Base-by-base conservation (phyloP, 2,797 vertebrate genomes). In the Fratercula arctica region DNA sequence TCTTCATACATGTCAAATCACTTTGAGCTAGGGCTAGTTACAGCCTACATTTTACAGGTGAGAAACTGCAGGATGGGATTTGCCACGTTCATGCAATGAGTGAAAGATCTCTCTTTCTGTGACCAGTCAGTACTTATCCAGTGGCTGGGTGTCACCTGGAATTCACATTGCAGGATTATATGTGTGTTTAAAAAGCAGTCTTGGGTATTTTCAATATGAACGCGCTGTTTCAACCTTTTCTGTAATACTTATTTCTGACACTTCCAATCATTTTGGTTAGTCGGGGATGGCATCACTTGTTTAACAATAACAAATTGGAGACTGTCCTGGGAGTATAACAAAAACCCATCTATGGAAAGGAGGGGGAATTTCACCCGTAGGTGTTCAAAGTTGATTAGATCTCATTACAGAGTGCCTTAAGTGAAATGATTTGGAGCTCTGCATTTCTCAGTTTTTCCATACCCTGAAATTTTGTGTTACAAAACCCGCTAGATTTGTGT, bases 341-440 rank as follows among this genome's bases (percentile, higher is more conserved):
- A 91, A 93, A 90, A 21, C 39, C 6, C 13, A 45, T 69, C 69
- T 86, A 12, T 67, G 51, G 61, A 73, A 85, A 89, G 39, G 16
- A 85, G 37, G 24, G 31, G 13, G 37, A 61, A 68, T 96, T 91
- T 94, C 83, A 95, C 46, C 93, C 45, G 13, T 88, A 93, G 76
- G 33, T 94, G 66, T 79, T 95, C 70, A 76, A 57, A 82, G 67
- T 56, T 90, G 85, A 93, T 95, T 94, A 95, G 29, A 54, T 72
- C 72, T 95, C 82, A 79, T 93, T 95, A 87, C 54, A 66, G 89
- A 89, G 14, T 68, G 83, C 88, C 80, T 80, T 91, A 85, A 91
- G 83, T 93, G 37, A 96, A 96, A 94, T 50, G 3, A 72, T 93
- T 84, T 45, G 51, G 54, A 91, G 29, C 51, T 90, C 57, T 74